Base-by-base conservation (phyloP, 2,888 invertebrate genomes). In the Acronicta psi region DNA sequence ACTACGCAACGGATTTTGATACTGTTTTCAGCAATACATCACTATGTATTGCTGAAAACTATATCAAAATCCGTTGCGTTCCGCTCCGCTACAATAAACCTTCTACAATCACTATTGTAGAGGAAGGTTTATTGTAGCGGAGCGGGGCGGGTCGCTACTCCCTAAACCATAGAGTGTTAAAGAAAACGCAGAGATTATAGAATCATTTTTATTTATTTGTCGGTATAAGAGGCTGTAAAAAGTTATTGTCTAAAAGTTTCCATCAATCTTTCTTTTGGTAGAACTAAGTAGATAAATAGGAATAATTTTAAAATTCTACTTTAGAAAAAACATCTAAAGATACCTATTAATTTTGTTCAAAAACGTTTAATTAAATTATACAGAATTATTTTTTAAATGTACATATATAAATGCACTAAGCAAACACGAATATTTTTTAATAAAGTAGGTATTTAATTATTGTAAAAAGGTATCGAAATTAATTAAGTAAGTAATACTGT, bases 401-500 rank as follows among this genome's bases (percentile, higher is more conserved):
- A 82, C 80, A 83, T 78, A 52, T 68, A 72, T 82, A 84, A 85
- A 85, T 85, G 86, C 84, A 85, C 82, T 80, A 75, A 78, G 80
- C 80, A 82, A 84, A 85, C 76, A 80, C 73, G 79, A 80, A 78
- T 68, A 75, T 79, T 78, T 66, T 77, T 60, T 57, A 75, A 80
- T 57, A 75, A 80, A 77, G 79, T 9, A 10, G 25, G 9, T 75
- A 73, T 67, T 29, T 58, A 74, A 80, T 82, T 82, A 85, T 82
- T 86, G 83, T 86, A 86, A 84, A 85, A 85, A 85, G 80, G 83
- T 86, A 88, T 87, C 85, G 87, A 89, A 90, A 90, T 90, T 90
- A 92, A 90, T 91, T 90, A 92, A 89, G 85, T 89, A 89, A 90
- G 86, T 93, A 93, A 93, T 93, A 93, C 93, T 93, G 93, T 90